Conservation (phyloP, 2,113 vertebrate genomes). For the Alethe diademata region DNA sequence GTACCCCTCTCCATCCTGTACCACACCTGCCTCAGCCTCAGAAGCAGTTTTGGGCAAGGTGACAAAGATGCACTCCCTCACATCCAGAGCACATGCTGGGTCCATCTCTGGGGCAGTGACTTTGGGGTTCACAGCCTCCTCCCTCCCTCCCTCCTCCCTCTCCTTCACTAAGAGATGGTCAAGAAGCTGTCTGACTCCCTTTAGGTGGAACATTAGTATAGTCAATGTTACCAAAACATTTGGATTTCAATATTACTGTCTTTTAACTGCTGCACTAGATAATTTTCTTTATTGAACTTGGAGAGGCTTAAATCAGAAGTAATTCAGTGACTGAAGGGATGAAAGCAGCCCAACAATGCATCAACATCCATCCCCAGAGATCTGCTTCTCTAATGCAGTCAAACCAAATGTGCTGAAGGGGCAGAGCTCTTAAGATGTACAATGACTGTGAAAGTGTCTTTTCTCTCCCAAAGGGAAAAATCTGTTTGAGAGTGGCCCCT, state of each 20-base stretch:
- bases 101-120: background rate
- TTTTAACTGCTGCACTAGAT: background rate
- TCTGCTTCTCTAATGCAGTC: slow-evolving; percentile 24
- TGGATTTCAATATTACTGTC: slow-evolving; percentile 1
- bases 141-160: background rate
- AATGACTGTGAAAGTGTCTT: background rate
- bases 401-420: slow-evolving; percentile 31
- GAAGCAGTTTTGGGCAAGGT: background rate
- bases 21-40: background rate
- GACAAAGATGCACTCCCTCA: background rate
- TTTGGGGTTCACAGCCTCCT: background rate
- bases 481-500: background rate
- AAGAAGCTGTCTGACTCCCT: background rate
- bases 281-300: slow-evolving; percentile 53
- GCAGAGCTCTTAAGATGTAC: background rate
- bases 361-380: slow-evolving; percentile 40
- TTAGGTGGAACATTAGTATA: background rate
- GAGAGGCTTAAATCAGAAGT: slow-evolving; percentile 20
- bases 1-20: background rate
- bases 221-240: slow-evolving; percentile 11
- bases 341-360: slow-evolving; percentile 22
- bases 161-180: background rate
- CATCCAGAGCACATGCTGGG: background rate
- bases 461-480: background rate
- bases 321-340: slow-evolving; percentile 29